phyloP scores from a whole-genome alignment of 2,888 invertebrate genomes.

The Erebia ligea region DNA sequence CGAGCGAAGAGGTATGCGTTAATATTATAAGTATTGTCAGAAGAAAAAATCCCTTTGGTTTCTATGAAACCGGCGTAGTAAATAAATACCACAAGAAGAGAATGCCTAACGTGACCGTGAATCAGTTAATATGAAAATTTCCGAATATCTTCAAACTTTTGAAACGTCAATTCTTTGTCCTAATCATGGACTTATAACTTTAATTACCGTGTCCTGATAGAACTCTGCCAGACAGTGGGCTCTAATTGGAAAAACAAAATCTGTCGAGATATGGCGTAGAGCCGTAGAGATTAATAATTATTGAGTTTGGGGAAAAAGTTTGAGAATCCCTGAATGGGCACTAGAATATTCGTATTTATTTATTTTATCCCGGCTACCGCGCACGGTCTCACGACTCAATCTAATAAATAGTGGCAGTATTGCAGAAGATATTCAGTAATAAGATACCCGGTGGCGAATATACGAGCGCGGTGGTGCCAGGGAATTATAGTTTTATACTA shows the following conservation, averaged over 20 bases:
- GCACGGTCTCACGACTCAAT: slow-evolving; percentile 79
- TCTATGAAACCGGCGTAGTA: too few species aligned
- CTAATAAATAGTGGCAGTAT: slow-evolving; percentile 77
- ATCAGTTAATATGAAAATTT: background rate
- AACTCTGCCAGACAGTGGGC: background rate
- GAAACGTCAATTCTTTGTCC: background rate
- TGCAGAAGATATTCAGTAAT: slow-evolving; percentile 70
- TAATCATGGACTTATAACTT: background rate
- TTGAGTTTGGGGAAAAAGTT: background rate
- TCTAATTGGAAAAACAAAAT: background rate
- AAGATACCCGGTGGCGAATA: slow-evolving; percentile 72
- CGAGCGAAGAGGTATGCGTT: too few species aligned
- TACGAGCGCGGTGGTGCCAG: slow-evolving; percentile 49
- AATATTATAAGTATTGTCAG: too few species aligned
- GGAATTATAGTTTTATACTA: slow-evolving; percentile 48
- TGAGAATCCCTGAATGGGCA: slow-evolving; percentile 9
- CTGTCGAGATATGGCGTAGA: background rate
- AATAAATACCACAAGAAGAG: too few species aligned
- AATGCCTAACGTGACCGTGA: too few species aligned
- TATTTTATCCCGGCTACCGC: slow-evolving; percentile 70
- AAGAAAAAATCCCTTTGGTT: too few species aligned
- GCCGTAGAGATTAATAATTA: background rate
- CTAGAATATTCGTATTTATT: slow-evolving; percentile 63
- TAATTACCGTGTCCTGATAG: background rate
- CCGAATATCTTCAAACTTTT: background rate